These are phyloP conservation scores for Myopa tessellatipennis DNA, from an alignment of 2,888 invertebrate species.

Conservation along the genomic window DNA sequence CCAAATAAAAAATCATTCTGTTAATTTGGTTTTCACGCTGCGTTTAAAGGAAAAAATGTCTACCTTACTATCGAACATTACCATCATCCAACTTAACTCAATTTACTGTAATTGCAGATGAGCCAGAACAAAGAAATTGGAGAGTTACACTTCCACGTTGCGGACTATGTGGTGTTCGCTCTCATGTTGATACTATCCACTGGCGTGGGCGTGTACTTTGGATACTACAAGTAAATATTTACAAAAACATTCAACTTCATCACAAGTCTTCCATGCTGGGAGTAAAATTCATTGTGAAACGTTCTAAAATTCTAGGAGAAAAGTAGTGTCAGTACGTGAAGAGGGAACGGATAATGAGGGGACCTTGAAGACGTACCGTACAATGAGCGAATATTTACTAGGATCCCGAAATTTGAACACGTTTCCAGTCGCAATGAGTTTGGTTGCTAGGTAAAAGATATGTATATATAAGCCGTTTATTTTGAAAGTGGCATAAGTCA, in stretches of 20 bases:
- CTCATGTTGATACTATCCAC: slow-evolving; percentile 79
- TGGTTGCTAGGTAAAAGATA: slow-evolving; percentile 79
- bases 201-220: slow-evolving; percentile 79
- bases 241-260: neutral
- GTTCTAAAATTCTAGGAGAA: slow-evolving; percentile 36
- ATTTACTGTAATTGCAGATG: slow-evolving; percentile 40
- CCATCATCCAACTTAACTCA: neutral
- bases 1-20: no score
- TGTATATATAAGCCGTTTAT: neutral
- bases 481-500: no score
- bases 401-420: slow-evolving; percentile 80
- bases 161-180: slow-evolving; percentile 79
- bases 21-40: neutral
- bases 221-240: slow-evolving; percentile 60
- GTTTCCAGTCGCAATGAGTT: slow-evolving; percentile 87
- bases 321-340: slow-evolving; percentile 38
- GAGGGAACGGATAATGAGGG: slow-evolving; percentile 39
- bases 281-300: neutral
- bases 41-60: neutral
- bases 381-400: slow-evolving; percentile 79
- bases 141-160: slow-evolving; percentile 56
- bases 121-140: slow-evolving; percentile 39
- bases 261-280: neutral
- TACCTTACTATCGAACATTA: no score
- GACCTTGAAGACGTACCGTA: slow-evolving; percentile 63